These are phyloP conservation scores for Stercorarius parasiticus DNA, from an alignment of 2,113 vertebrate species.

Conservation along the genomic window DNA sequence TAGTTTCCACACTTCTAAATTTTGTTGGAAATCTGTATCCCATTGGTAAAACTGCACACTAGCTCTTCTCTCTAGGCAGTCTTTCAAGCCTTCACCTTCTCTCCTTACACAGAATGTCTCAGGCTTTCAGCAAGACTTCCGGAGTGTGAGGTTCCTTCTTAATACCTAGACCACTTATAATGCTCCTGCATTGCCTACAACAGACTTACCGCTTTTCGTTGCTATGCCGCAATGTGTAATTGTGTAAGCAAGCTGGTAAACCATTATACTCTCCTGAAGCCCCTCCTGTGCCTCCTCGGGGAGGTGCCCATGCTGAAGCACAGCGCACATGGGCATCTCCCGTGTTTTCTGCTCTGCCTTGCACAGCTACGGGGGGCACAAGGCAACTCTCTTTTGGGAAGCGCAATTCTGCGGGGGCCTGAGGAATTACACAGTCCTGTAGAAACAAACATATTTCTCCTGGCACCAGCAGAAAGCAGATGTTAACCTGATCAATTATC, in stretches of 20 bases:
- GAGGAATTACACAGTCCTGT: background rate
- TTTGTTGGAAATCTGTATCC: background rate
- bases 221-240: background rate
- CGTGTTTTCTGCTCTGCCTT: background rate
- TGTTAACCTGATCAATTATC: conserved; percentile 57
- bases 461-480: conserved; percentile 47
- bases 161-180: background rate
- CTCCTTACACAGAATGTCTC: background rate
- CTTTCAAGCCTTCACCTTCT: background rate
- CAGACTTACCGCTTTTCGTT: fast-evolving
- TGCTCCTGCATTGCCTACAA: background rate
- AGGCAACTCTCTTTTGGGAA: background rate
- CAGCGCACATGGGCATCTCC: fast-evolving
- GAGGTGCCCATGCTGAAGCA: background rate
- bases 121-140: background rate
- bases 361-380: fast-evolving
- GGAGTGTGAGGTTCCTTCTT: background rate
- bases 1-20: background rate
- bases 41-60: background rate
- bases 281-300: background rate
- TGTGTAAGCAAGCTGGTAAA: background rate
- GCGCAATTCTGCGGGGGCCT: background rate
- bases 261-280: fast-evolving
- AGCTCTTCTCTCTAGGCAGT: background rate
- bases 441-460: conserved; percentile 4